phyloP scores from a whole-genome alignment of 2,113 vertebrate species.

The Nothocercus julius region DNA sequence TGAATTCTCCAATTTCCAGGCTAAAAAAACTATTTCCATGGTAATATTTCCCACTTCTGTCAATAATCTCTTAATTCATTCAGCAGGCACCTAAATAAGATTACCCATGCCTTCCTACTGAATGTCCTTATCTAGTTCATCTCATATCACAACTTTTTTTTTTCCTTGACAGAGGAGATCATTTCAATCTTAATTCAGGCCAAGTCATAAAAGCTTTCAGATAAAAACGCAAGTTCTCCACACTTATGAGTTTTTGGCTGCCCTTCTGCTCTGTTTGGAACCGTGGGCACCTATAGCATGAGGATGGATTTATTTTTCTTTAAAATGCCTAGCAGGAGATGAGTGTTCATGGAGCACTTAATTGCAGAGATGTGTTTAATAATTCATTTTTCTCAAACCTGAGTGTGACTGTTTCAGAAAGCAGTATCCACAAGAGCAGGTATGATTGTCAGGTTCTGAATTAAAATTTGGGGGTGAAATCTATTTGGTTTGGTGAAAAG shows the following conservation, averaged over 20 bases:
- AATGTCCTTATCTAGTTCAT: slow-evolving; percentile 19
- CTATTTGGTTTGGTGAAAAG: neutral
- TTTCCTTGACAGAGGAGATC: neutral
- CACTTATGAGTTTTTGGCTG: slow-evolving; percentile 32
- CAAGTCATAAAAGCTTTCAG: neutral
- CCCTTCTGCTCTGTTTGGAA: slow-evolving; percentile 21
- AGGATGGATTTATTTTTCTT: slow-evolving; percentile 11
- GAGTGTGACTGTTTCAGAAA: neutral
- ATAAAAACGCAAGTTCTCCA: slow-evolving; percentile 16
- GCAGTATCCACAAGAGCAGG: neutral
- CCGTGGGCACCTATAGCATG: neutral
- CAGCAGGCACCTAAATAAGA: neutral
- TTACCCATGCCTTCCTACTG: neutral
- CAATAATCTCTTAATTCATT: neutral
- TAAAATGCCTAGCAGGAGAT: neutral
- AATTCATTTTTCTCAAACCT: slow-evolving; percentile 25
- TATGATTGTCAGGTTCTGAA: neutral
- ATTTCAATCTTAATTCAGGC: slow-evolving; percentile 34
- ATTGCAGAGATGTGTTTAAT: slow-evolving; percentile 38
- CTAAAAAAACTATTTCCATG: neutral
- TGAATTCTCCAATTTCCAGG: neutral
- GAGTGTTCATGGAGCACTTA: slow-evolving; percentile 17
- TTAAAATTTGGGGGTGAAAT: slow-evolving; percentile 12
- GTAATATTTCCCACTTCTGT: neutral
- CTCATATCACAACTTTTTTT: neutral